Percentiles rank a stretch among this genome's conserved stretches.
These are phyloP conservation scores for Allacma fusca DNA, from an alignment of 2,888 invertebrate species.

Conservation along the genomic window DNA sequence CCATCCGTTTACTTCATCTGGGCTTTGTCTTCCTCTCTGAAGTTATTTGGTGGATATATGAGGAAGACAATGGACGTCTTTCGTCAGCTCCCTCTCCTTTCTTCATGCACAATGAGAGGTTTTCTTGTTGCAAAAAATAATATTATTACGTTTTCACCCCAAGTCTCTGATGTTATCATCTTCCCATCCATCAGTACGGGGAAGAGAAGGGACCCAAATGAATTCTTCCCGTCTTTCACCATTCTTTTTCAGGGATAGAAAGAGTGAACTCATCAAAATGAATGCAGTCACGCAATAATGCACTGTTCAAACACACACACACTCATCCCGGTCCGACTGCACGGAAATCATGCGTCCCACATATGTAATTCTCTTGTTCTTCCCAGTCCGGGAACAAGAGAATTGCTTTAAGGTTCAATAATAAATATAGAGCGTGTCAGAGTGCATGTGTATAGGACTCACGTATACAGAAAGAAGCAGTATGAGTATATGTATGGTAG, in stretches of 20 bases:
- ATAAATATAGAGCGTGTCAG: neutral
- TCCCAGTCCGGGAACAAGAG: neutral
- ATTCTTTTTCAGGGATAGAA: constrained; percentile 4
- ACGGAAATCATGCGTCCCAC: constrained; percentile 23
- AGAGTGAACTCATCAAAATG: constrained; percentile 47
- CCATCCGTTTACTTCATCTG: neutral
- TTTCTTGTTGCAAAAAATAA: constrained; percentile 15
- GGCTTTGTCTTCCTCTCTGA: neutral
- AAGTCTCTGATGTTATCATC: constrained; percentile 28
- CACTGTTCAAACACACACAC: constrained; percentile 34
- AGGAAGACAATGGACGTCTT: neutral
- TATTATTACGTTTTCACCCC: constrained; percentile 28
- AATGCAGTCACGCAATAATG: constrained; percentile 53
- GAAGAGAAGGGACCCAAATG: constrained; percentile 17
- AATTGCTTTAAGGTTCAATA: constrained; percentile 16
- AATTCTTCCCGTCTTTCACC: constrained; percentile 28
- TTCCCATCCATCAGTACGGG: constrained; percentile 20
- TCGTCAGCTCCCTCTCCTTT: neutral
- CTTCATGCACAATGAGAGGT: constrained; percentile 8
- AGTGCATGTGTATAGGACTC: too few species aligned
- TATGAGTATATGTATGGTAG: too few species aligned
- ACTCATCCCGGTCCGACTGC: neutral
- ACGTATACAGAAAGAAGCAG: too few species aligned
- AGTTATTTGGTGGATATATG: neutral
- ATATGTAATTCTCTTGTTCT: constrained; percentile 9